A percentile compares a stretch with the other conserved stretches of the same genome.
Evolutionary conservation across 1,140 invertebrate genomes (phyloP).

Genomic region (Eumaeus atala): DNA sequence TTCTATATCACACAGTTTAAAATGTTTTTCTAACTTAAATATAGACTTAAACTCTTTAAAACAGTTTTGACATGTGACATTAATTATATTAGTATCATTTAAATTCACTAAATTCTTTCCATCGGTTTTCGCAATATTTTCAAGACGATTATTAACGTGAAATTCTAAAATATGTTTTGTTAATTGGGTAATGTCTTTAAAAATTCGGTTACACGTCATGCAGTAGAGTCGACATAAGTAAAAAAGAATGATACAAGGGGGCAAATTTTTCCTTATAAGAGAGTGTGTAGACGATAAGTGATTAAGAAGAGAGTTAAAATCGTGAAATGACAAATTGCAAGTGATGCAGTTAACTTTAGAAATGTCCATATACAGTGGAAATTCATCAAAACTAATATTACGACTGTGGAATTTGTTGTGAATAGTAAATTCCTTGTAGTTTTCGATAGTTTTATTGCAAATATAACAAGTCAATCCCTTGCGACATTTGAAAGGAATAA

Average conservation of each 20-base stretch:
- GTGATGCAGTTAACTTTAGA: slow-evolving; percentile 27
- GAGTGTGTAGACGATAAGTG: slow-evolving; percentile 32
- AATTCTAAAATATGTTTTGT: slow-evolving; percentile 1
- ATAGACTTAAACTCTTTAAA: no score
- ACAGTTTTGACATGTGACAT: no score
- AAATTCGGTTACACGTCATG: background rate
- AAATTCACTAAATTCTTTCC: no score
- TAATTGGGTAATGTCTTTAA: background rate
- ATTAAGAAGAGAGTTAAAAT: slow-evolving; percentile 31
- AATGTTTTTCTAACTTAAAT: no score
- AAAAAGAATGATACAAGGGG: background rate
- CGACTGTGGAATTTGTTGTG: no score
- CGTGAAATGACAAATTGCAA: slow-evolving; percentile 34
- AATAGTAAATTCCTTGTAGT: no score
- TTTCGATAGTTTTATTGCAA: slow-evolving; percentile 29
- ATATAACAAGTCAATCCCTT: slow-evolving; percentile 45
- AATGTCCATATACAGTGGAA: no score
- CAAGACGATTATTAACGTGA: no score
- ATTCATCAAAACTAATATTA: no score
- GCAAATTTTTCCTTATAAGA: background rate
- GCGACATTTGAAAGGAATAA: slow-evolving; percentile 52
- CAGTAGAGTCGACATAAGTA: background rate
- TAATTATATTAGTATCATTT: no score
- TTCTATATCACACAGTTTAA: no score
- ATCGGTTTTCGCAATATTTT: no score